A percentile compares a stretch with the other conserved stretches of the same genome.
phyloP scores from a whole-genome alignment of 2,797 vertebrate species.

The Lindbergichthys nudifrons region DNA sequence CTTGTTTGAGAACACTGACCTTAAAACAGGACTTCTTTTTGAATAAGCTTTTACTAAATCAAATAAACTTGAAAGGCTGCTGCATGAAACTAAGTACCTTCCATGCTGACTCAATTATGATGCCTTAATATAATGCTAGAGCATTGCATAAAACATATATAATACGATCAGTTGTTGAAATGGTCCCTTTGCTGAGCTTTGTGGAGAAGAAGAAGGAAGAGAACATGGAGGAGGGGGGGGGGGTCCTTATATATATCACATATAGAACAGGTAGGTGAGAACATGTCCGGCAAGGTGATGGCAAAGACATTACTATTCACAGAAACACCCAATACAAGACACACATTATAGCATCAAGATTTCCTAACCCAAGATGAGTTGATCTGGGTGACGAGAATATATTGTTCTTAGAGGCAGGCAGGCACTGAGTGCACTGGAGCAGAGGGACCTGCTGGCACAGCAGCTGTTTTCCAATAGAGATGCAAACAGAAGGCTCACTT shows the following conservation, averaged over 20 bases:
- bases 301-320: slow-evolving; percentile 1
- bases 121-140: background rate
- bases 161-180: background rate
- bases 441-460: slow-evolving; percentile 26
- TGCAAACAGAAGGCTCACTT: slow-evolving; percentile 17
- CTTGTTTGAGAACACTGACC: slow-evolving; percentile 37
- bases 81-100: background rate
- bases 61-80: background rate
- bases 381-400: background rate
- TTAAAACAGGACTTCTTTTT: slow-evolving; percentile 24
- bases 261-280: slow-evolving; percentile 26
- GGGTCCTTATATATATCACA: slow-evolving; percentile 1
- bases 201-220: background rate
- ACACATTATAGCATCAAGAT: background rate
- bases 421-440: slow-evolving; percentile 4
- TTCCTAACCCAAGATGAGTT: background rate
- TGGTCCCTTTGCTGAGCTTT: background rate
- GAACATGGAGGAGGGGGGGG: background rate
- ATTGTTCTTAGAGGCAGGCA: background rate
- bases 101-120: slow-evolving; percentile 1
- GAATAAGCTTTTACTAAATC: slow-evolving; percentile 3
- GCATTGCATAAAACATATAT: background rate
- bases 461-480: slow-evolving; percentile 27
- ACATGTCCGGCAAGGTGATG: slow-evolving; percentile 19
- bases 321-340: background rate